These are phyloP conservation scores for Metopia argyrocephala DNA, from an alignment of 2,888 invertebrate species.

Conservation along the genomic window DNA sequence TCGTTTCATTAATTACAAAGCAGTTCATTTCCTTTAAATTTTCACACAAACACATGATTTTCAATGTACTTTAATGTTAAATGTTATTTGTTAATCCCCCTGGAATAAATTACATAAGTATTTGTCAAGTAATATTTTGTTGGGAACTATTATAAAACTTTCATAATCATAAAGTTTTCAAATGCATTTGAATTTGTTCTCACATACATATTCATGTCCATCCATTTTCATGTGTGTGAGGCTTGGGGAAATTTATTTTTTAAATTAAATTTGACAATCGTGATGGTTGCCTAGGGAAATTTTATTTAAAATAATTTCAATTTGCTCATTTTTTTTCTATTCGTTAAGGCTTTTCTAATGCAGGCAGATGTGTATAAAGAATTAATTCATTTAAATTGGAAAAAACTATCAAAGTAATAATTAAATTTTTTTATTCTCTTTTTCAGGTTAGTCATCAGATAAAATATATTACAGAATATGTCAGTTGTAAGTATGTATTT, in stretches of 20 bases:
- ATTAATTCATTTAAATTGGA: constrained; percentile 11
- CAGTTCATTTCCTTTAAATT: no score
- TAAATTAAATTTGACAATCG: constrained; percentile 50
- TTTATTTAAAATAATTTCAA: constrained; percentile 20
- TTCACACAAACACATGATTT: no score
- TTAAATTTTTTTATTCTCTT: background rate
- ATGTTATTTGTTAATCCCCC: no score
- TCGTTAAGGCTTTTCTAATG: background rate
- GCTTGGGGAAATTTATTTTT: constrained; percentile 42
- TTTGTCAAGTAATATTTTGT: no score
- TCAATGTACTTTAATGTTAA: no score
- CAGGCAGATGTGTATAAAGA: background rate
- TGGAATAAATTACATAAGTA: no score
- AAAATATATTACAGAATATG: background rate
- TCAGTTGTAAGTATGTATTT: background rate
- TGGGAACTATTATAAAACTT: no score
- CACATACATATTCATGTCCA: background rate
- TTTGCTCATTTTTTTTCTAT: constrained; percentile 2
- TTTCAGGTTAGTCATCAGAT: background rate
- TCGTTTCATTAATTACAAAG: no score
- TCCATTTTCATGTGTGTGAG: background rate
- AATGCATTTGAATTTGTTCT: background rate
- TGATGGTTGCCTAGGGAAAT: constrained; percentile 51
- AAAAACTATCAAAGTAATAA: no score
- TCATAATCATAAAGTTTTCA: background rate